Evolutionary conservation across 2,888 invertebrate species (phyloP), one percentile per base, ranked within the genome.

Genomic region (Leptopilina myrica): DNA sequence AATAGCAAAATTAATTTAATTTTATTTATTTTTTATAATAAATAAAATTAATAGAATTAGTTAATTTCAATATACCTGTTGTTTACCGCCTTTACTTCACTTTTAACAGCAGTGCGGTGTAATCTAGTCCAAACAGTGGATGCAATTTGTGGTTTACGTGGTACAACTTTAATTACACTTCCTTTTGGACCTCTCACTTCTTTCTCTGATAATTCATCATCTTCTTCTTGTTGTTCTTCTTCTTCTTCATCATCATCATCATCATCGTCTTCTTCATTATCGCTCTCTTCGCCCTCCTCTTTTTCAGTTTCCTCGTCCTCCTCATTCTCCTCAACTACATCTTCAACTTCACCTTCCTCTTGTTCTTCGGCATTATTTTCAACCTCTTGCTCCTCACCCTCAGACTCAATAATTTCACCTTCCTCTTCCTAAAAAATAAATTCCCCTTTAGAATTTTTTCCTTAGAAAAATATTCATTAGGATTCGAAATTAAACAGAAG

Each of bases 121-220:
- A 94, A 88, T 89, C 94, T 92, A 7, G 94, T 92, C 94, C 94
- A 94, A 6, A 94, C 94, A 76, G 86, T 93, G 7, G 92, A 92
- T 15, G 91, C 89, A 76, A 90, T 90, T 76, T 89, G 92, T 64
- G 91, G 91, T 80, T 91, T 91, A 84, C 87, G 91, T 87, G 93
- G 92, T 67, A 94, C 93, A 85, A 93, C 92, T 86, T 94, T 94
- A 88, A 93, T 93, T 15, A 93, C 92, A 86, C 93, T 92, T 46
- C 91, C 91, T 82, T 88, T 89, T 43, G 90, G 89, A 11, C 91
- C 91, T 86, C 93, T 93, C 59, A 93, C 89, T 89, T 94, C 95
- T 82, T 95, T 94, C 89, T 96, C 96, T 89, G 88, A 87, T 75
- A 87, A 78, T 64, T 89, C 87, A 46, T 86, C 89, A 20, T 86